Base-by-base conservation (phyloP, 1,140 invertebrate genomes). In the Lordiphosa collinella region DNA sequence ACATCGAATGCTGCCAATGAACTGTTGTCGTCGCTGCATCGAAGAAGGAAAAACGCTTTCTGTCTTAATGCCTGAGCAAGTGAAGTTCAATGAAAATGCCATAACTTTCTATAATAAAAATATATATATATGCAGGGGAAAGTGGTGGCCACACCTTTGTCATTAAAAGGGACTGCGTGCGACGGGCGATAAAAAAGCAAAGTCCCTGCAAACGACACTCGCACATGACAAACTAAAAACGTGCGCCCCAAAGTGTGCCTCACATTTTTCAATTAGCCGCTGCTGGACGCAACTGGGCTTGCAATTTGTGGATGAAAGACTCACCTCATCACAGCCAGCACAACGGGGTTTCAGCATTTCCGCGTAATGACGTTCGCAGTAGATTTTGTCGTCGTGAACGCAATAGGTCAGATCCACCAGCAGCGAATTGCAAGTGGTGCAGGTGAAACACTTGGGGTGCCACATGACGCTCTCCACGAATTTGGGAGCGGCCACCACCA, bases 401-500 rank as follows among this genome's bases (percentile, higher is more conserved):
- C 97, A 98, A 89, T 98, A 98, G 11, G 96, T 96, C 41, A 98
- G 92, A 89, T 98, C 97, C 44, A 98, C 96, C 18, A 98, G 92
- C 22, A 97, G 90, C 90, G 98, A 94, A 59, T 94, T 92, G 90
- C 97, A 98, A 32, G 93, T 92, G 41, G 91, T 91, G 89, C 97
- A 98, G 38, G 92, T 92, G 89, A 98, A 98, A 89, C 97, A 98
- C 8, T 92, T 91, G 1, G 96, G 95, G 90, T 98, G 97, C 93
- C 94, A 98, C 48, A 93, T 90, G 25, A 91, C 90, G 69, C 90
- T 90, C 80, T 92, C 91, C 22, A 89, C 88, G 44, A 92, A 90
- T 55, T 90, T 88, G 25, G 91, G 90, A 8, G 91, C 91, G 55
- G 90, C 90, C 50, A 92, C 88, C 49, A 89, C 86, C 60, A 92